Evolutionary conservation across 2,797 vertebrate species (phyloP).

Genomic region (Stomatorhinus walkeri): DNA sequence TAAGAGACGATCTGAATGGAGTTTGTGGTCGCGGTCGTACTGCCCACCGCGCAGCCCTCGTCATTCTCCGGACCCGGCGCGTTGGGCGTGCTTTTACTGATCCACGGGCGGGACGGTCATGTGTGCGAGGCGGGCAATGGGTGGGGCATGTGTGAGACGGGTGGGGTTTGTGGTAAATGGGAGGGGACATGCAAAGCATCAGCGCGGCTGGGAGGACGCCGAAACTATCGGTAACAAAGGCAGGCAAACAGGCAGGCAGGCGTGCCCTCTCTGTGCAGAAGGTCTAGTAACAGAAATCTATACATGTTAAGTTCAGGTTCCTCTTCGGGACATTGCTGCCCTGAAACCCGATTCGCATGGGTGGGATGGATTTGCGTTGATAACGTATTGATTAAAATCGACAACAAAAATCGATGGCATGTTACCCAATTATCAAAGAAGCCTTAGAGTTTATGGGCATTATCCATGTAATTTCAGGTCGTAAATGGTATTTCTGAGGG

Average conservation of each 20-base stretch:
- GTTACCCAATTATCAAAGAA: not conserved
- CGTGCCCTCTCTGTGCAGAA: not conserved
- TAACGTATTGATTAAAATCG: not conserved
- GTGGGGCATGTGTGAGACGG: conserved; percentile 7
- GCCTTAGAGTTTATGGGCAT: not conserved
- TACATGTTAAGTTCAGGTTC: not conserved
- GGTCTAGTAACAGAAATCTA: not conserved
- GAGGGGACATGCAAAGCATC: not conserved
- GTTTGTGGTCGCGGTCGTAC: not conserved
- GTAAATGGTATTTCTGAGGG: not conserved
- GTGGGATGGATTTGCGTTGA: not conserved
- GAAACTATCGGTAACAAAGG: conserved; percentile 7
- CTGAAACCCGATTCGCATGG: not conserved
- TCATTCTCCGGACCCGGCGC: conserved; percentile 29
- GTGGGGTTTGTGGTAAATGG: not conserved
- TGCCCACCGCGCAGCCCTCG: not conserved
- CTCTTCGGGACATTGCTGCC: not conserved
- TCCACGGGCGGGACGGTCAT: conserved; percentile 30
- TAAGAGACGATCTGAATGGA: not conserved
- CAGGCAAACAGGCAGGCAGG: not conserved
- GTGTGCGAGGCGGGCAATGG: conserved; percentile 14
- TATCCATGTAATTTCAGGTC: not conserved
- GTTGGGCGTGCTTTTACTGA: conserved; percentile 57
- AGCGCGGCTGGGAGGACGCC: not conserved
- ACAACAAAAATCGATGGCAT: not conserved